These are phyloP conservation scores for Amblyopsis rosae DNA, from an alignment of 2,113 vertebrate species.

Conservation along the genomic window DNA sequence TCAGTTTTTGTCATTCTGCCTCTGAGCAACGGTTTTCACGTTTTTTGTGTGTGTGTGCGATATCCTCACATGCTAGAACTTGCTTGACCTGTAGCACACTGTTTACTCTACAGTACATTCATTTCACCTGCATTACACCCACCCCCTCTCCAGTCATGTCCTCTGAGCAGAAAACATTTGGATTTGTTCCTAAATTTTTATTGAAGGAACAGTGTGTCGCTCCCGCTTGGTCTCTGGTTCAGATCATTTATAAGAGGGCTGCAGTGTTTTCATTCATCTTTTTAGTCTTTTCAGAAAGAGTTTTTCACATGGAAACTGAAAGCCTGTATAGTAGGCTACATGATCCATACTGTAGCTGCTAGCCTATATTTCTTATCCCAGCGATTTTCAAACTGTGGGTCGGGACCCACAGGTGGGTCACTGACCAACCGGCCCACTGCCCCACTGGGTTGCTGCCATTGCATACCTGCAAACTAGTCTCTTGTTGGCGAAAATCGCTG, in stretches of 20 bases:
- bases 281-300: constrained; percentile 35
- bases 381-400: too few relatives aligned
- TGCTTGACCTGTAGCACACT: constrained; percentile 31
- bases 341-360: constrained; percentile 21
- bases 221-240: constrained; percentile 46
- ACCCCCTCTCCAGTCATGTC: constrained; percentile 30
- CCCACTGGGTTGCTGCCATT: too few relatives aligned
- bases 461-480: too few relatives aligned
- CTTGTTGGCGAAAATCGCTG: too few relatives aligned
- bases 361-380: too few relatives aligned
- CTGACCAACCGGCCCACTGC: too few relatives aligned
- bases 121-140: constrained; percentile 32
- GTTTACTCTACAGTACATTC: constrained; percentile 12
- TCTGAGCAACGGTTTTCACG: constrained; percentile 28
- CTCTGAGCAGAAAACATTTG: constrained; percentile 46
- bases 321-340: constrained; percentile 17
- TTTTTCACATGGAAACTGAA: constrained; percentile 44
- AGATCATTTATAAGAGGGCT: constrained; percentile 34
- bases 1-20: constrained; percentile 42
- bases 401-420: too few relatives aligned
- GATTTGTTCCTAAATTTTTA: constrained; percentile 45
- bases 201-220: constrained; percentile 35
- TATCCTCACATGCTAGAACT: constrained; percentile 29
- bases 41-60: constrained; percentile 29
- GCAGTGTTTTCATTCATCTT: constrained; percentile 40